Evolutionary conservation across 2,888 invertebrate genomes (phyloP), one percentile per base, ranked within the genome.

Genomic region (Hydrotaea diabolus): DNA sequence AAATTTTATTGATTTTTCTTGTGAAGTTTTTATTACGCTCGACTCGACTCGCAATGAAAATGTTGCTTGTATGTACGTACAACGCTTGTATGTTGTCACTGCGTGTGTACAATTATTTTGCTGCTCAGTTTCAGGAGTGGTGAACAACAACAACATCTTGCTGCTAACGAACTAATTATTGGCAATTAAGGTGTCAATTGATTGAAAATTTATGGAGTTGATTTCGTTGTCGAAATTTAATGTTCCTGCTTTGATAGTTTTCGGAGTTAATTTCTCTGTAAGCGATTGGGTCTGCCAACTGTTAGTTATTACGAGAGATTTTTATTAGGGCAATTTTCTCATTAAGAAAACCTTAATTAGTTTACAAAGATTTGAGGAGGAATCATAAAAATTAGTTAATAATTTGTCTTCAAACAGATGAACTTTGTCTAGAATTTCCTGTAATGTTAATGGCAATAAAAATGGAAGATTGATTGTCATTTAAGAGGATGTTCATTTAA

Each of bases 111-210:
- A 81, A 81, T 81, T 82, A 62, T 78, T 72, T 43, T 46, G 72
- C 66, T 74, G 82, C 57, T 74, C 66, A 77, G 71, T 49, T 43
- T 8, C 31, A 74, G 74, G 13, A 59, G 59, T 4, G 46, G 15
- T 26, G 62, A 31, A 31, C 26, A 21, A 23, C 23, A 26, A 59
- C 13, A 59, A 59, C 13, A 43, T 1, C 26, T 13, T n/a, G n/a
- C n/a, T n/a, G n/a, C 36, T 59, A 74, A 74, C 72, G 57, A 81
- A 85, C 85, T 85, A 85, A 85, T 85, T 82, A 85, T 69, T 85
- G 82, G 82, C 85, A 85, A 85, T 85, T 85, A 85, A 85, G 74
- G 82, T 85, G 85, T 85, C 85, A 85, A 73, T 85, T 82, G 82
- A 82, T 82, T 80, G 82, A 77, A 77, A 85, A 85, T 85, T 85